These are phyloP conservation scores for Ellobius talpinus DNA, from an alignment of 2,113 vertebrate species.

Conservation along the genomic window DNA sequence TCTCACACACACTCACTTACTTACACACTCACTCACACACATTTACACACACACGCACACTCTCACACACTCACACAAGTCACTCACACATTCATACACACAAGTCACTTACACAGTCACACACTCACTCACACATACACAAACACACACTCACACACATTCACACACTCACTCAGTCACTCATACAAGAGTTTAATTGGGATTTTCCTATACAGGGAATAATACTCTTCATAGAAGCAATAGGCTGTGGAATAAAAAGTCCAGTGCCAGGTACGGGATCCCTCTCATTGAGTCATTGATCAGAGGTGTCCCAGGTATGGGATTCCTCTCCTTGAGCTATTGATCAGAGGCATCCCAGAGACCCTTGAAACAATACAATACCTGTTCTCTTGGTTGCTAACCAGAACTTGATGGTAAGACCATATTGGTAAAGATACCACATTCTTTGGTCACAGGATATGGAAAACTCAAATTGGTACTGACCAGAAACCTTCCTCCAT, in stretches of 20 bases:
- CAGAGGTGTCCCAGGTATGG: not conserved
- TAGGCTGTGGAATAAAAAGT: not conserved
- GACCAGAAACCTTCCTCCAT: not conserved
- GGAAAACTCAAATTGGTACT: not conserved
- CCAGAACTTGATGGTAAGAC: not conserved
- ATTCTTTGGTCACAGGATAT: not conserved
- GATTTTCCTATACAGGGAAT: not conserved
- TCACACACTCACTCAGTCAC: not conserved
- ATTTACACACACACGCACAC: not conserved
- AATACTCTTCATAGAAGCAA: not conserved
- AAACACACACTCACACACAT: not conserved
- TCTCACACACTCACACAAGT: not conserved
- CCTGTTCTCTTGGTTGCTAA: not conserved
- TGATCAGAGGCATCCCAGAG: not conserved
- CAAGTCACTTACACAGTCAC: not conserved
- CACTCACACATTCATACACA: not conserved
- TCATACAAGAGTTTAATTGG: not conserved
- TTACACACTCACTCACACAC: not conserved
- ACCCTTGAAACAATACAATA: not conserved
- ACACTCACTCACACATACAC: not conserved
- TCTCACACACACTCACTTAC: not conserved
- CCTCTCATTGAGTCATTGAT: not conserved
- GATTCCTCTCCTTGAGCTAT: not conserved
- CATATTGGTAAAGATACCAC: not conserved
- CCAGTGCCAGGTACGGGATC: not conserved